Conservation (phyloP, 2,888 invertebrate genomes). For the Cheilosia vulpina region DNA sequence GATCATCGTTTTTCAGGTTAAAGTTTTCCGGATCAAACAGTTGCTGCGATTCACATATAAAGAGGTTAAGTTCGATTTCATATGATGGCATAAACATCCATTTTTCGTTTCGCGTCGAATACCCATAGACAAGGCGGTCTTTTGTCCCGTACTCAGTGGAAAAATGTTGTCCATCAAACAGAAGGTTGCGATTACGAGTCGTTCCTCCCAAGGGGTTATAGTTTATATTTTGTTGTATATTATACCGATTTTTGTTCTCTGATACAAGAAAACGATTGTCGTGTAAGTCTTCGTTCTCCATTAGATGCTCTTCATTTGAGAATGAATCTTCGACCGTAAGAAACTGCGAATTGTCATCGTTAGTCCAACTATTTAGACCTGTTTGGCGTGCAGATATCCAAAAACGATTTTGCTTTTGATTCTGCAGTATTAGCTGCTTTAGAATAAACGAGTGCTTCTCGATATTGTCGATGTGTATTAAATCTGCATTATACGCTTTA, state of each 20-base stretch:
- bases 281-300: constrained; percentile 82
- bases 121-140: constrained; percentile 92
- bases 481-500: constrained; percentile 91
- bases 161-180: constrained; percentile 77
- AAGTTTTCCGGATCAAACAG: constrained; percentile 86
- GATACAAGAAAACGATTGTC: constrained; percentile 81
- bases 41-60: constrained; percentile 90
- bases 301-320: constrained; percentile 86
- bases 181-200: constrained; percentile 79
- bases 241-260: constrained; percentile 74
- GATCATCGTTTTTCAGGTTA: constrained; percentile 89
- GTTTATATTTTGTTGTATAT: constrained; percentile 31
- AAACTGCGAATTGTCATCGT: constrained; percentile 93
- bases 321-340: constrained; percentile 92
- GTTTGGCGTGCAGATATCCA: constrained; percentile 92
- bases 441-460: constrained; percentile 95
- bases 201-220: constrained; percentile 61
- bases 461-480: constrained; percentile 90
- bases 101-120: constrained; percentile 88
- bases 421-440: constrained; percentile 91
- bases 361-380: constrained; percentile 90
- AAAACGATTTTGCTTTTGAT: constrained; percentile 94
- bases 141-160: constrained; percentile 83
- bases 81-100: constrained; percentile 94
- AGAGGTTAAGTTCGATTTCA: constrained; percentile 90